phyloP scores from a whole-genome alignment of 1,140 invertebrate genomes.

The Lineus longissimus region DNA sequence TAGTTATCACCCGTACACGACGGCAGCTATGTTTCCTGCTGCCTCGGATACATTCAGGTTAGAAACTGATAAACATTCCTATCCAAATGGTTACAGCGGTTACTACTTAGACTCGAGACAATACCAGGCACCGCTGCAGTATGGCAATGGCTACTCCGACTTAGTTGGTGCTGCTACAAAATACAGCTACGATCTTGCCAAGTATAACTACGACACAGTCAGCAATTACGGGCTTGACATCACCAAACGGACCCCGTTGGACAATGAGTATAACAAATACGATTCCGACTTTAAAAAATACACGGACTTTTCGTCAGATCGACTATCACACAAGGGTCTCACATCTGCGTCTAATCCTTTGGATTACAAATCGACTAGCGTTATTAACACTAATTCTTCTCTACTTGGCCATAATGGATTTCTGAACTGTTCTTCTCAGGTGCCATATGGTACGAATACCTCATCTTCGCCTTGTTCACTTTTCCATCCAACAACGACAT shows the following conservation, averaged over 20 bases:
- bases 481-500: conserved; percentile 6
- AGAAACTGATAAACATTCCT: conserved; percentile 45
- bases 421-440: neutral
- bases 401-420: neutral
- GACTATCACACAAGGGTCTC: conserved; percentile 36
- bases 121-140: conserved; percentile 40
- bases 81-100: conserved; percentile 42
- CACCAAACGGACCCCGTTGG: conserved; percentile 27
- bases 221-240: conserved; percentile 44
- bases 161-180: conserved; percentile 38
- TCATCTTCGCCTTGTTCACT: conserved; percentile 10
- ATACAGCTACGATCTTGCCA: conserved; percentile 43
- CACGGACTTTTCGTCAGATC: conserved; percentile 25
- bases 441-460: neutral
- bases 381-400: conserved; percentile 19
- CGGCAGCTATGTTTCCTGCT: conserved; percentile 29
- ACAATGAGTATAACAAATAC: conserved; percentile 37
- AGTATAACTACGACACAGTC: conserved; percentile 39
- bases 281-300: conserved; percentile 37
- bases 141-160: conserved; percentile 44
- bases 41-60: conserved; percentile 36
- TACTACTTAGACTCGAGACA: conserved; percentile 47
- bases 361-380: neutral
- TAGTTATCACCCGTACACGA: conserved; percentile 35
- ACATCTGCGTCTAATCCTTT: conserved; percentile 22